Evolutionary conservation across 2,113 vertebrate genomes (phyloP), one percentile per base, ranked within the genome.

Genomic region (Brachypteracias leptosomus): DNA sequence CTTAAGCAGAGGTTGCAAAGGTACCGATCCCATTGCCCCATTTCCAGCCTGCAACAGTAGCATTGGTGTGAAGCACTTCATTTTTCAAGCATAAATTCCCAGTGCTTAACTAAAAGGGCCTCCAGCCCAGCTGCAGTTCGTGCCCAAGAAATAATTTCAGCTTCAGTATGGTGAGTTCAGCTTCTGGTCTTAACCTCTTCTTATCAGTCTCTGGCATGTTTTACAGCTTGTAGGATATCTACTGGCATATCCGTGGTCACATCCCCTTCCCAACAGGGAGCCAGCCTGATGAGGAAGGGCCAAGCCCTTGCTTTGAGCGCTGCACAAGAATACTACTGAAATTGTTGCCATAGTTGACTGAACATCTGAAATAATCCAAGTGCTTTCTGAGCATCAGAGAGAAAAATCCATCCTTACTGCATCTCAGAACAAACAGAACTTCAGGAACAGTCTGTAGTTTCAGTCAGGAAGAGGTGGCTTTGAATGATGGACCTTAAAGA

Each of bases 351-450:
- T 15, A 81, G 29, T 3, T 58, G 74, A 38, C 2, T 6, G 26
- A 71, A 47, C 35, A 28, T 28, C 55, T 38, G 22, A 28, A 63
- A 38, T 8, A 21, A 29, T n/a, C 51, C 28, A 26, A n/a, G 33
- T 0, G 0, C n/a, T 66, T 47, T 29, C 33, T 22, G 16, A 46
- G 38, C 1, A 0, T 18, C 7, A 3, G 11, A 63, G 47, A 70
- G 31, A 47, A 35, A 57, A 71, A 33, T 10, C 62, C 4, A 0
- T 6, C 17, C 8, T 62, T 26, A 14, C 38, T 47, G 40, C 40
- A 15, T 54, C 54, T 73, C 0, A 0, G 47, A 36, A 72, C 24
- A 35, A n/a, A 11, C 2, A 1, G 11, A 55, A 44, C 33, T 16
- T 8, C 31, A 22, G 35, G 29, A 65, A 47, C 2, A 2, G 42